These are phyloP conservation scores for Panorpa germanica DNA, from an alignment of 2,888 invertebrate genomes.

Conservation along the genomic window DNA sequence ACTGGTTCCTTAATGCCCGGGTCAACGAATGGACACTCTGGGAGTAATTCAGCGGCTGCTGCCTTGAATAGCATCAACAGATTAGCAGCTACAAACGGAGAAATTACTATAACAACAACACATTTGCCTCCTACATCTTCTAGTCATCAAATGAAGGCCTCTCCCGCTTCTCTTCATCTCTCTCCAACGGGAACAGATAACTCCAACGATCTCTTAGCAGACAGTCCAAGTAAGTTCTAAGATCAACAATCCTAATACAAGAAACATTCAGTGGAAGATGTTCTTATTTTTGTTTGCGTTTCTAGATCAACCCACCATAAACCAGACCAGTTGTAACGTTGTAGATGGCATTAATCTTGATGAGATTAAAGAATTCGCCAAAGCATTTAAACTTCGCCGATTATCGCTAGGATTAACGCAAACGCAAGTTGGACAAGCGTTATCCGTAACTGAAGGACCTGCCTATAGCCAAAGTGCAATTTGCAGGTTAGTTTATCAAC, in stretches of 20 bases:
- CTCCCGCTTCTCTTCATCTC: conserved; percentile 38
- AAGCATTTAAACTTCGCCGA: conserved; percentile 86
- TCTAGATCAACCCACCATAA: conserved; percentile 80
- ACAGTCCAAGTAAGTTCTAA: conserved; percentile 62
- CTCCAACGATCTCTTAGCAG: conserved; percentile 50
- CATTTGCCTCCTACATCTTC: conserved; percentile 29
- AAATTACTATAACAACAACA: conserved; percentile 66
- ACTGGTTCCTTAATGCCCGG: conserved; percentile 15
- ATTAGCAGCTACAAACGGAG: conserved; percentile 59
- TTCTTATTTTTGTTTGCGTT: conserved; percentile 7
- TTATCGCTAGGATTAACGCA: conserved; percentile 88
- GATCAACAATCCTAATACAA: too few species aligned
- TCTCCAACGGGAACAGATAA: conserved; percentile 42
- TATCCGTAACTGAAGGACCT: conserved; percentile 91
- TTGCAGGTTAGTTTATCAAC: conserved; percentile 70
- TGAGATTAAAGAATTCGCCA: conserved; percentile 96
- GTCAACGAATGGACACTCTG: conserved; percentile 12
- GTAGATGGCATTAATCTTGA: conserved; percentile 94
- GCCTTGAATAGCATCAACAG: conserved; percentile 26
- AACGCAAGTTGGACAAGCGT: conserved; percentile 93
- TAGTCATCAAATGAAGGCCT: conserved; percentile 35
- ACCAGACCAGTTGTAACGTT: conserved; percentile 82
- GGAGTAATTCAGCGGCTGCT: conserved; percentile 27
- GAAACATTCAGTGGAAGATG: background rate
- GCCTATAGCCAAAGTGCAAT: conserved; percentile 98